phyloP scores from a whole-genome alignment of 1,140 invertebrate species.

The Zophobas morio region DNA sequence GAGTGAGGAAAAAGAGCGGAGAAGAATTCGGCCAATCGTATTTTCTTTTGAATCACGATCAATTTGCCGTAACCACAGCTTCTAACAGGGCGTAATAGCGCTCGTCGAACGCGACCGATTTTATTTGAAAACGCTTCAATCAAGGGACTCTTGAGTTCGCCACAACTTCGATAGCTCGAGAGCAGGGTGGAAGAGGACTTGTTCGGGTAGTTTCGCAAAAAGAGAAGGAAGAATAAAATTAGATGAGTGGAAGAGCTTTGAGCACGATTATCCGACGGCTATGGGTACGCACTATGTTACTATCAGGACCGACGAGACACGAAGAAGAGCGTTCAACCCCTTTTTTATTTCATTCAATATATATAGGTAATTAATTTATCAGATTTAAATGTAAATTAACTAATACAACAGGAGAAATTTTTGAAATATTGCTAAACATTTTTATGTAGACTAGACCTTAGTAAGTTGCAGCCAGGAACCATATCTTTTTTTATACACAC shows the following conservation, averaged over 20 bases:
- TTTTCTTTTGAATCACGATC: conserved; percentile 64
- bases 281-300: no score
- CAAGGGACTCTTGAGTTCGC: conserved; percentile 64
- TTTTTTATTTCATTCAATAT: no score
- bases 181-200: not conserved
- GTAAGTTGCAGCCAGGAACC: no score
- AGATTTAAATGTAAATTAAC: no score
- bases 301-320: no score
- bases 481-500: no score
- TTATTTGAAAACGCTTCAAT: conserved; percentile 67
- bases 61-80: conserved; percentile 66
- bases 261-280: no score
- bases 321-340: no score
- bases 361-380: no score
- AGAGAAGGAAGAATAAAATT: not conserved
- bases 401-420: no score
- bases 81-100: conserved; percentile 65
- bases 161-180: conserved; percentile 58
- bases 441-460: no score
- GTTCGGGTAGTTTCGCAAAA: conserved; percentile 21
- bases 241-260: not conserved
- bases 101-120: conserved; percentile 64
- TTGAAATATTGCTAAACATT: no score
- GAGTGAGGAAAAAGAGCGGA: conserved; percentile 40
- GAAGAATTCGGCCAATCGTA: conserved; percentile 61